A percentile compares a stretch with the other conserved stretches of the same genome.
These are phyloP conservation scores for Helogale parvula DNA, from an alignment of 2,113 vertebrate species.

Conservation along the genomic window DNA sequence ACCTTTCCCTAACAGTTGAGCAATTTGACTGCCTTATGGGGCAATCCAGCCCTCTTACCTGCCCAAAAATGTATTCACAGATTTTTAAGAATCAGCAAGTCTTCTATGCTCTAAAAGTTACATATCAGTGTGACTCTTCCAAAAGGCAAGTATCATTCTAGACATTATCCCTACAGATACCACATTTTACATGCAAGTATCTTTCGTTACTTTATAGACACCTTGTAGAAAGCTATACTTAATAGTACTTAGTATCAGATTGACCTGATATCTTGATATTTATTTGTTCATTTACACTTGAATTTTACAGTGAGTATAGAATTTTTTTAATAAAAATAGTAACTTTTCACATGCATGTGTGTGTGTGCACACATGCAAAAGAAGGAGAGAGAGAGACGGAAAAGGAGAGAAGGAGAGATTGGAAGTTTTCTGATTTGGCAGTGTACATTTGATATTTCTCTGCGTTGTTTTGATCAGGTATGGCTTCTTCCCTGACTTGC, in stretches of 20 bases:
- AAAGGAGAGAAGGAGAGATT: background rate
- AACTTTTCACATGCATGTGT: background rate
- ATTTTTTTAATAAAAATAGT: background rate
- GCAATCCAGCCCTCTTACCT: background rate
- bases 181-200: background rate
- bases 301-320: constrained; percentile 4
- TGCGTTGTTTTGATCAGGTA: background rate
- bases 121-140: background rate
- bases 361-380: background rate
- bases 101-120: background rate
- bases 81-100: background rate
- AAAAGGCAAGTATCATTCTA: background rate
- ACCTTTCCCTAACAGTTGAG: constrained; percentile 34
- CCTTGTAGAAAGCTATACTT: background rate
- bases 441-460: constrained; percentile 3
- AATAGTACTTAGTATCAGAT: background rate
- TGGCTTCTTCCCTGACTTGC: background rate
- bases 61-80: background rate
- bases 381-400: background rate
- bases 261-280: background rate
- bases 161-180: background rate
- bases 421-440: background rate
- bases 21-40: constrained; percentile 25
- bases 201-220: background rate
- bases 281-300: constrained; percentile 12